Evolutionary conservation across 1,140 invertebrate species (phyloP).

Genomic region (Macrosteles quadrilineatus): DNA sequence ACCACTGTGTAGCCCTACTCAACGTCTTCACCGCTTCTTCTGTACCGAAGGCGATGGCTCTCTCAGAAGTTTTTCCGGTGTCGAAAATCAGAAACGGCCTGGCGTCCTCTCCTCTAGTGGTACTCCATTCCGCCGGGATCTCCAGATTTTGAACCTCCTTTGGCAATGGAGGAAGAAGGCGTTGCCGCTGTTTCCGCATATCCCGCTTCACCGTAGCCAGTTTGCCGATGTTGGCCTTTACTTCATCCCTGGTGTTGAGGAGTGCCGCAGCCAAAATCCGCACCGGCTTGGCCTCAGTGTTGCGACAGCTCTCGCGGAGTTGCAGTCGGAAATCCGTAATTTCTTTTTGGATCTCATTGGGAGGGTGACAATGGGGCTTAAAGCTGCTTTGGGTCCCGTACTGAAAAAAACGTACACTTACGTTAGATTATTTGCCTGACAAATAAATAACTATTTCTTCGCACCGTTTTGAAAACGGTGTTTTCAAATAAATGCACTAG

Average conservation of each 20-base stretch:
- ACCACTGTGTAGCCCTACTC: too few relatives aligned
- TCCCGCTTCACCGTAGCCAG: neutral
- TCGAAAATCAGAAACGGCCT: neutral
- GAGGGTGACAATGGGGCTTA: neutral
- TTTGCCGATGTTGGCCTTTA: neutral
- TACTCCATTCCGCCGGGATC: neutral
- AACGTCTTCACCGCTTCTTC: too few relatives aligned
- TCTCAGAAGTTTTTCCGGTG: neutral
- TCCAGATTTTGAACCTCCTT: neutral
- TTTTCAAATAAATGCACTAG: too few relatives aligned
- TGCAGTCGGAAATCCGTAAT: neutral
- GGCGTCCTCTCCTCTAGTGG: neutral
- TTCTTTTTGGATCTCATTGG: neutral
- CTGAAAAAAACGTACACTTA: neutral
- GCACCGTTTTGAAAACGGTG: too few relatives aligned
- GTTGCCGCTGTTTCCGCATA: neutral
- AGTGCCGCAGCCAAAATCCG: neutral
- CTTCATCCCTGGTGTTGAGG: neutral
- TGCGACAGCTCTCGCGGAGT: neutral
- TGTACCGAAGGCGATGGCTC: too few relatives aligned
- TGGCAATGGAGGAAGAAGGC: neutral
- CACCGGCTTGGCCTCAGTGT: neutral
- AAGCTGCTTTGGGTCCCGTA: neutral
- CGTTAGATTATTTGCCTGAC: too few relatives aligned
- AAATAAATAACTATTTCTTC: too few relatives aligned